Evolutionary conservation across 30 jellyfish, hydroid and myxozoan genomes (phyloP).

Genomic region (Turritopsis rubra): DNA sequence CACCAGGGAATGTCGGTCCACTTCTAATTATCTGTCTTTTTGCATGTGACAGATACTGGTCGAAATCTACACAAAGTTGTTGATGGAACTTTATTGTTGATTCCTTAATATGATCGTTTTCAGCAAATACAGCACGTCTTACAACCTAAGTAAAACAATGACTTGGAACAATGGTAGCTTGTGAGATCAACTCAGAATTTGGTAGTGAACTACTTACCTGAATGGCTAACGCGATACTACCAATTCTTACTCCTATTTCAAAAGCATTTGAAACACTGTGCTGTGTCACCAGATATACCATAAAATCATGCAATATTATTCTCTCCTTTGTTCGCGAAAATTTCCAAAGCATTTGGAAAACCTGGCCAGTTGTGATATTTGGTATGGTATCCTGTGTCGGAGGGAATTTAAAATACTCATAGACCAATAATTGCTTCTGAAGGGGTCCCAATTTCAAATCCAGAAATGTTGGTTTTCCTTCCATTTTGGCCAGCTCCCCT

Average conservation of each 20-base stretch:
- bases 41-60: neutral
- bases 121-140: constrained; percentile 50
- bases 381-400: constrained; percentile 38
- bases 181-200: neutral
- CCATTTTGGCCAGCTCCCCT: constrained; percentile 44
- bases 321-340: neutral
- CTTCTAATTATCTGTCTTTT: neutral
- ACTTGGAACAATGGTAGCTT: neutral
- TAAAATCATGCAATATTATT: constrained; percentile 22
- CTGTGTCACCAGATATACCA: constrained; percentile 40
- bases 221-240: constrained; percentile 52
- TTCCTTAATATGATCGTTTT: constrained; percentile 32
- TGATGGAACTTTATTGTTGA: constrained; percentile 31
- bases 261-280: constrained; percentile 29
- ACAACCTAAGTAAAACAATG: constrained; percentile 33
- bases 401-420: constrained; percentile 51
- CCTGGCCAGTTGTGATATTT: constrained; percentile 23
- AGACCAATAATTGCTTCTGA: constrained; percentile 63
- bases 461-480: constrained; percentile 29
- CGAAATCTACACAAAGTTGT: constrained; percentile 23
- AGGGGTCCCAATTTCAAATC: constrained; percentile 80
- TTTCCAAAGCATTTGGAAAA: constrained; percentile 30
- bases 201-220: constrained; percentile 33
- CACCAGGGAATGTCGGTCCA: constrained; percentile 17
- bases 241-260: constrained; percentile 52